Conservation (phyloP, 2,888 invertebrate species). For the Apodemia duryi region DNA sequence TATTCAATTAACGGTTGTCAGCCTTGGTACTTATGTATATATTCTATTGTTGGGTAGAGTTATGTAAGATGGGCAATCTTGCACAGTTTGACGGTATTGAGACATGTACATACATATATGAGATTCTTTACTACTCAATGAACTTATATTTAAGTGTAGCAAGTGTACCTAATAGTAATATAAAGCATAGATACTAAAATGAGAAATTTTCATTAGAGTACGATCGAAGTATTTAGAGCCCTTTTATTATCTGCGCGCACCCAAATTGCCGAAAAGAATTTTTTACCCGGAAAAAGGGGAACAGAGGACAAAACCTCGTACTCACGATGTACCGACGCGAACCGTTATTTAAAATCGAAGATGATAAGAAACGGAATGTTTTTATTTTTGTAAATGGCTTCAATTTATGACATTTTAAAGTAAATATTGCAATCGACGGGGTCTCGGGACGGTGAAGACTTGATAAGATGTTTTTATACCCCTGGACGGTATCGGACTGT, state of each 20-base stretch:
- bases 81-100: too few relatives aligned
- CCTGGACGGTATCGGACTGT: constrained; percentile 59
- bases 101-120: too few relatives aligned
- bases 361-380: constrained; percentile 74
- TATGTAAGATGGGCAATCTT: too few relatives aligned
- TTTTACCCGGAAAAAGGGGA: constrained; percentile 69
- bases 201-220: constrained; percentile 76
- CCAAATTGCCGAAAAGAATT: constrained; percentile 78
- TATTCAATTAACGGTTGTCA: too few relatives aligned
- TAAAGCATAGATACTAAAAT: constrained; percentile 63
- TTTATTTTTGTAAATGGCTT: constrained; percentile 73
- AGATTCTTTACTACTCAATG: too few relatives aligned
- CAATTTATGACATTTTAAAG: constrained; percentile 72
- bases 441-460: constrained; percentile 59
- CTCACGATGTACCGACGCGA: constrained; percentile 65
- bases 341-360: constrained; percentile 78
- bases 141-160: too few relatives aligned
- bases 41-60: too few relatives aligned
- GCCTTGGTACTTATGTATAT: too few relatives aligned
- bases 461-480: constrained; percentile 74
- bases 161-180: neutral
- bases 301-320: constrained; percentile 70
- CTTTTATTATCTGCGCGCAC: constrained; percentile 79
- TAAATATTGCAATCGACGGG: constrained; percentile 69
- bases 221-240: constrained; percentile 76